These are phyloP conservation scores for Zelostemma sp. DNA, from an alignment of 1,140 invertebrate genomes.

Conservation along the genomic window DNA sequence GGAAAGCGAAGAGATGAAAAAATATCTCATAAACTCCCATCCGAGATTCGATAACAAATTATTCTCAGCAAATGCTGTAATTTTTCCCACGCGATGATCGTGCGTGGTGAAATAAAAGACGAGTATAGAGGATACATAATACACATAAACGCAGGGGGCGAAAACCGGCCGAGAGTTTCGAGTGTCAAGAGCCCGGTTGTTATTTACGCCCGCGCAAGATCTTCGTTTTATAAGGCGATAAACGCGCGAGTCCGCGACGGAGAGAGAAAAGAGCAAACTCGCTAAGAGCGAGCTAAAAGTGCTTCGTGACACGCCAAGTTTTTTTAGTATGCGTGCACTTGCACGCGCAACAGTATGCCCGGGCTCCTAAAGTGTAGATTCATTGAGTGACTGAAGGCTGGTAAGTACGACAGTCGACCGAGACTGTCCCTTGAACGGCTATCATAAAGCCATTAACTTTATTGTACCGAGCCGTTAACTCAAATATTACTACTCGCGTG, in stretches of 20 bases:
- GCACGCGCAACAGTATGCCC: slow-evolving; percentile 33
- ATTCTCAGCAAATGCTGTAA: slow-evolving; percentile 33
- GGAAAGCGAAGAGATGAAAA: too few species aligned
- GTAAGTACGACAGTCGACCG: slow-evolving; percentile 43
- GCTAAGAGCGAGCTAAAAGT: too few species aligned
- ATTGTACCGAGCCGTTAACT: slow-evolving; percentile 68
- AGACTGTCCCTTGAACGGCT: slow-evolving; percentile 59
- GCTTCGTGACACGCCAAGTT: slow-evolving; percentile 44
- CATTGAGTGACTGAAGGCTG: slow-evolving; percentile 41
- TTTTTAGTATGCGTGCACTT: slow-evolving; percentile 40
- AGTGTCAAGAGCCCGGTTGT: slow-evolving; percentile 51
- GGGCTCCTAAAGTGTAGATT: slow-evolving; percentile 35
- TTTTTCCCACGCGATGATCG: slow-evolving; percentile 13
- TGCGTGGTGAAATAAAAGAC: slow-evolving; percentile 30
- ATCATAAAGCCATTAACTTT: slow-evolving; percentile 70
- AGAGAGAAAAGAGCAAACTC: slow-evolving; percentile 41
- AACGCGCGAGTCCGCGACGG: slow-evolving; percentile 40
- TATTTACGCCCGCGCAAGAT: slow-evolving; percentile 52
- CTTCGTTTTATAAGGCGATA: slow-evolving; percentile 54
- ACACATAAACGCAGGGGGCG: slow-evolving; percentile 36
- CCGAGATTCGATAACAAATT: slow-evolving; percentile 12
- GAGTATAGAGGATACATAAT: slow-evolving; percentile 36
- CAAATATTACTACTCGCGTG: slow-evolving; percentile 69
- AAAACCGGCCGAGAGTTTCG: slow-evolving; percentile 44
- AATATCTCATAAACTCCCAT: too few species aligned